A percentile compares a stretch with the other conserved stretches of the same genome.
Evolutionary conservation across 1,140 invertebrate species (phyloP).

Genomic region (Drosophila auraria): DNA sequence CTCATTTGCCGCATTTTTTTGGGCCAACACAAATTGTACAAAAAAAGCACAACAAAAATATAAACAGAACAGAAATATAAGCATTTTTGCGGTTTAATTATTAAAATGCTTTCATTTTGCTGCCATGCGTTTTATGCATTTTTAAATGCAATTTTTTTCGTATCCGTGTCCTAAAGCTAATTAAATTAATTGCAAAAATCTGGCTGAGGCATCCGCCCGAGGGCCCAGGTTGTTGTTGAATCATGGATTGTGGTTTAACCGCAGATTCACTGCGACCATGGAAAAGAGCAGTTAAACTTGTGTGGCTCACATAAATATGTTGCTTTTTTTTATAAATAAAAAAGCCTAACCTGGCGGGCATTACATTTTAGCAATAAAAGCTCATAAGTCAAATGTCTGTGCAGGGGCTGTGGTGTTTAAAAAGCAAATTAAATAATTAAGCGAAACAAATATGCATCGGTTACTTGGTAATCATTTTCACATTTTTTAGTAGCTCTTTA

Average conservation of each 20-base stretch:
- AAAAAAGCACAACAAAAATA: slow-evolving; percentile 15
- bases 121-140: slow-evolving; percentile 51
- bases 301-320: slow-evolving; percentile 7
- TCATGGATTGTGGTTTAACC: slow-evolving; percentile 68
- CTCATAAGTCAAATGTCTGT: slow-evolving; percentile 4
- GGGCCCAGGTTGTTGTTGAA: slow-evolving; percentile 18
- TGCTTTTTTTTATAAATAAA: slow-evolving; percentile 16
- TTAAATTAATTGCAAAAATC: slow-evolving; percentile 71
- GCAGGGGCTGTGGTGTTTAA: neutral
- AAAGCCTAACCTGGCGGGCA: neutral
- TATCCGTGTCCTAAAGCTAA: slow-evolving; percentile 53
- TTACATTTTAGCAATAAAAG: slow-evolving; percentile 13
- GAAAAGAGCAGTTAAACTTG: slow-evolving; percentile 24
- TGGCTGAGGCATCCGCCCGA: slow-evolving; percentile 6
- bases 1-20: slow-evolving; percentile 22
- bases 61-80: slow-evolving; percentile 44
- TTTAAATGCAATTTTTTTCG: slow-evolving; percentile 48
- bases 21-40: slow-evolving; percentile 6
- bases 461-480: slow-evolving; percentile 6
- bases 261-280: slow-evolving; percentile 37
- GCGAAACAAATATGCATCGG: neutral
- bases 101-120: slow-evolving; percentile 76
- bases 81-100: slow-evolving; percentile 75
- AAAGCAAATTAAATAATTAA: slow-evolving; percentile 16
- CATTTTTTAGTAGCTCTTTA: slow-evolving; percentile 5